Conservation (phyloP, 1,140 invertebrate species). For the Oncopeltus fasciatus region DNA sequence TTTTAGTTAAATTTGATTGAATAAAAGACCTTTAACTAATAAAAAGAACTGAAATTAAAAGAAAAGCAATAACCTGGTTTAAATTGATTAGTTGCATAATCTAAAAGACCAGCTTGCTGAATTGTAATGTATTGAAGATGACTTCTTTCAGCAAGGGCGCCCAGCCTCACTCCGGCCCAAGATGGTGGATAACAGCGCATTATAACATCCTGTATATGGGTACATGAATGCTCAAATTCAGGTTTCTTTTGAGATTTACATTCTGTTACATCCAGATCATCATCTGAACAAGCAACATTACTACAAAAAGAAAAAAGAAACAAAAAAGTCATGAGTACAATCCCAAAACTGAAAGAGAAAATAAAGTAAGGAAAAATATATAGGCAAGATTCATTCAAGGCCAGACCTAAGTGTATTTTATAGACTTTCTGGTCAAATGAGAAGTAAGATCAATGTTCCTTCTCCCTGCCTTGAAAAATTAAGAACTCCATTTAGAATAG, state of each 20-base stretch:
- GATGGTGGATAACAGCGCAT: conserved; percentile 75
- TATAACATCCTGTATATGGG: conserved; percentile 73
- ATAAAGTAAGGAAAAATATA: no score
- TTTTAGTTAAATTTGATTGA: no score
- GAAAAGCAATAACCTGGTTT: conserved; percentile 59
- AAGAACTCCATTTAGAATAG: no score
- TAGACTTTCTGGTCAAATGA: no score
- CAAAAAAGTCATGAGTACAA: neutral
- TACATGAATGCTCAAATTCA: conserved; percentile 81
- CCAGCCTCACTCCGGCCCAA: conserved; percentile 84
- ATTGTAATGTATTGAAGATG: conserved; percentile 78
- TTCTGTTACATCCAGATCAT: conserved; percentile 81
- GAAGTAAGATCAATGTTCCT: no score
- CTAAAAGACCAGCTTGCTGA: conserved; percentile 83
- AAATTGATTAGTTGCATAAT: conserved; percentile 80
- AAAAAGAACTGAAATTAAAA: no score
- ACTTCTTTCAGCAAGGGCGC: conserved; percentile 69
- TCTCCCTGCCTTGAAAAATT: no score
- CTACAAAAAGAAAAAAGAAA: conserved; percentile 30
- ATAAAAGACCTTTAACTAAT: no score
- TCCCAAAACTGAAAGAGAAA: no score
- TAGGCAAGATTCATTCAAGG: no score
- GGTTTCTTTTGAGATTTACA: conserved; percentile 60
- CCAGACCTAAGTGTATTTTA: no score
- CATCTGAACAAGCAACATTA: conserved; percentile 78